phyloP scores from a whole-genome alignment of 2,113 vertebrate genomes.

The Tetrao urogallus region DNA sequence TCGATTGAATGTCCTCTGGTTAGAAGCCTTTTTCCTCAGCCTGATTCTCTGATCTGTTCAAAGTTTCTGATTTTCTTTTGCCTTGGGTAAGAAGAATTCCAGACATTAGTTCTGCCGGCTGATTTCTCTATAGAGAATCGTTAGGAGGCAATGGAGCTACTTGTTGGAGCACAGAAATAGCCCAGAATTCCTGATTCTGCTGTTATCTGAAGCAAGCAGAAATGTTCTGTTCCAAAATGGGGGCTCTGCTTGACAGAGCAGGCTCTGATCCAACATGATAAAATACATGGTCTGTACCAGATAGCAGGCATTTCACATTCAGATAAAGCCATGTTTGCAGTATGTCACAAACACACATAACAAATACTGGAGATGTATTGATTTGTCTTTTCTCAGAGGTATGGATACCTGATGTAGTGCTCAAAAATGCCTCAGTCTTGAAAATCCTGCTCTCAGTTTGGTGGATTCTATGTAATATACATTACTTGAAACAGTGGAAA shows the following conservation, averaged over 20 bases:
- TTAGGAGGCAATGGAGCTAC: slow-evolving; percentile 26
- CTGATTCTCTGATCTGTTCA: not conserved
- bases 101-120: slow-evolving; percentile 2
- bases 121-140: slow-evolving; percentile 10
- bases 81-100: not conserved
- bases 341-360: slow-evolving; percentile 47
- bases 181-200: not conserved
- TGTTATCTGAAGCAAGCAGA: slow-evolving; percentile 57
- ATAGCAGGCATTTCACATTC: slow-evolving; percentile 49
- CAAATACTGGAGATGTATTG: slow-evolving; percentile 68
- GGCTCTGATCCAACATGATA: slow-evolving; percentile 51
- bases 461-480: not conserved
- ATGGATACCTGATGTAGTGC: not conserved
- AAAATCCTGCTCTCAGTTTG: not conserved
- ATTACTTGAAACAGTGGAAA: not conserved
- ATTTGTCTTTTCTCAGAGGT: slow-evolving; percentile 72
- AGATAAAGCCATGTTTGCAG: slow-evolving; percentile 64
- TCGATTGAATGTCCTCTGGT: not conserved
- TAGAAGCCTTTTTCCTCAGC: not conserved
- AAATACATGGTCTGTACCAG: slow-evolving; percentile 5
- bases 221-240: slow-evolving; percentile 40
- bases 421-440: not conserved
- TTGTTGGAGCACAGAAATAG: not conserved
- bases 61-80: not conserved
- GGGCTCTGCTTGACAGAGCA: slow-evolving; percentile 54